These are phyloP conservation scores for Dasyprocta punctata DNA, from an alignment of 2,113 vertebrate species.

Conservation along the genomic window DNA sequence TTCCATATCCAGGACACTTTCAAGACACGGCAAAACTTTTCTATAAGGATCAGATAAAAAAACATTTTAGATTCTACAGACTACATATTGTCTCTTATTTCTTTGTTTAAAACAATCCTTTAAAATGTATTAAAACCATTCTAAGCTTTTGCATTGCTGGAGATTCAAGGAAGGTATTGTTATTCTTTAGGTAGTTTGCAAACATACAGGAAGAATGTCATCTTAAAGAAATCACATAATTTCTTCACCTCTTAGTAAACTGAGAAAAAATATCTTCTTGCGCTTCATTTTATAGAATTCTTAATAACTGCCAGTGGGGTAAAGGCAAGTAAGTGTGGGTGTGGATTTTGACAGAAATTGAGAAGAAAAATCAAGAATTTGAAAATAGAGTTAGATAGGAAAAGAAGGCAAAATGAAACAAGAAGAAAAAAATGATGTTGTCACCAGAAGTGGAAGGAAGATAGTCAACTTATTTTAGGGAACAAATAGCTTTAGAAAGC, in stretches of 20 bases:
- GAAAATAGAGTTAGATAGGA: not conserved
- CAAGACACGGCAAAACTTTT: not conserved
- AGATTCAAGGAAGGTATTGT: not conserved
- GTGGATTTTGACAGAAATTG: not conserved
- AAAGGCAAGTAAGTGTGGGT: not conserved
- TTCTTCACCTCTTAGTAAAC: not conserved
- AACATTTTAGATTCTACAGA: not conserved
- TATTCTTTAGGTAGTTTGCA: not conserved
- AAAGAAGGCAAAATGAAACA: not conserved
- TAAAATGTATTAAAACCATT: not conserved
- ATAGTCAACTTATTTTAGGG: not conserved
- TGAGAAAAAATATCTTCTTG: slow-evolving; percentile 24
- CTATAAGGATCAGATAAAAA: not conserved
- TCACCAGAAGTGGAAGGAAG: not conserved
- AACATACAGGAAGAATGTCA: not conserved
- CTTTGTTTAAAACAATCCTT: not conserved
- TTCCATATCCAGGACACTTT: not conserved
- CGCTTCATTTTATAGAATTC: not conserved
- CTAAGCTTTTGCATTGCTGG: not conserved
- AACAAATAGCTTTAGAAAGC: not conserved
- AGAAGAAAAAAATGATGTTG: not conserved
- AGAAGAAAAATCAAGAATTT: not conserved
- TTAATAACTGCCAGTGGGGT: not conserved
- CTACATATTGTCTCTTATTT: not conserved
- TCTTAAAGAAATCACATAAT: not conserved